Evolutionary conservation across 2,113 vertebrate genomes (phyloP).

Genomic region (Seriola quinqueradiata): DNA sequence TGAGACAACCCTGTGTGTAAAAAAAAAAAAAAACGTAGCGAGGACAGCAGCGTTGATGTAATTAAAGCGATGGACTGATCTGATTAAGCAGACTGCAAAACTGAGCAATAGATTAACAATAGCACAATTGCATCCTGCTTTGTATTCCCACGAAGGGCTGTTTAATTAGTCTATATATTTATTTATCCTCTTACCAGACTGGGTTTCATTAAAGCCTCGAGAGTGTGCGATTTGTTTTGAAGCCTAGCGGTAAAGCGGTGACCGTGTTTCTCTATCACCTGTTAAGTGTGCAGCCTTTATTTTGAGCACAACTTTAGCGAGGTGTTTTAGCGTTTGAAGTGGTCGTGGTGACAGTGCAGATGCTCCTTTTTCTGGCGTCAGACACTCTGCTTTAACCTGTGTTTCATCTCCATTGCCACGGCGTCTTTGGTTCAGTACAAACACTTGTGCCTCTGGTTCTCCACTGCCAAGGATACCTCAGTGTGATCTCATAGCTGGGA

Average conservation of each 20-base stretch:
- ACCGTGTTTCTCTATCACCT: slow-evolving; percentile 38
- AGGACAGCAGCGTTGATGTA: slow-evolving; percentile 24
- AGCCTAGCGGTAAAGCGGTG: slow-evolving; percentile 25
- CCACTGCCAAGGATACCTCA: slow-evolving; percentile 22
- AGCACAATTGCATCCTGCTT: slow-evolving; percentile 27
- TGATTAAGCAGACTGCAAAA: slow-evolving; percentile 44
- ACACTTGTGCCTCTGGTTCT: slow-evolving; percentile 54
- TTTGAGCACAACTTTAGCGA: slow-evolving; percentile 48
- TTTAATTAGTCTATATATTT: slow-evolving; percentile 56
- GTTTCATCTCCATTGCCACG: slow-evolving; percentile 40
- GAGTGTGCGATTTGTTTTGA: slow-evolving; percentile 57
- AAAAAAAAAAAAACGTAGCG: background rate
- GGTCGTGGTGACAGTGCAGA: slow-evolving; percentile 26
- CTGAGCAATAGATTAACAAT: slow-evolving; percentile 55
- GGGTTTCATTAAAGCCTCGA: slow-evolving; percentile 56
- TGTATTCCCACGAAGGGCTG: slow-evolving; percentile 28
- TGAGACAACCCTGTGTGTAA: slow-evolving; percentile 13
- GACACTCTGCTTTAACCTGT: slow-evolving; percentile 44
- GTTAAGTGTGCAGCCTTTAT: slow-evolving; percentile 39
- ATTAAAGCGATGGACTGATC: slow-evolving; percentile 41
- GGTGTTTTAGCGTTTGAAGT: slow-evolving; percentile 49
- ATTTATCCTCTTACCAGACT: slow-evolving; percentile 48
- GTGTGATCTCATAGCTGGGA: slow-evolving; percentile 62
- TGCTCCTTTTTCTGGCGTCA: slow-evolving; percentile 38
- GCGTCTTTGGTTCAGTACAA: slow-evolving; percentile 57